Percentiles rank a stretch among this genome's conserved stretches.
Conservation (phyloP, 2,113 vertebrate species). For the Archilochus colubris region DNA sequence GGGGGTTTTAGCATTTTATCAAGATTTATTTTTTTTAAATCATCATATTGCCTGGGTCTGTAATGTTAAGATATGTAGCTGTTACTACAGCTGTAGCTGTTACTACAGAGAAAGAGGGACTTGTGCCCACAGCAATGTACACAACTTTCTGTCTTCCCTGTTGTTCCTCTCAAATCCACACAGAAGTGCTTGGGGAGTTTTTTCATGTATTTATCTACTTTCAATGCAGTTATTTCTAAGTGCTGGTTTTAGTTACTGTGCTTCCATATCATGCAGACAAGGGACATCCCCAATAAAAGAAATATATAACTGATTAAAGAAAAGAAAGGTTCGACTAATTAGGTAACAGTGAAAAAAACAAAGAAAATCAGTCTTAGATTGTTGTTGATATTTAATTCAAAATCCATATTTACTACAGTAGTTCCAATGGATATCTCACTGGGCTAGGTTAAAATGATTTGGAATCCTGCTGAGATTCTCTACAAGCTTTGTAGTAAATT, state of each 20-base stretch:
- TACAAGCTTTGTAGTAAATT: slow-evolving; percentile 45
- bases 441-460: slow-evolving; percentile 65
- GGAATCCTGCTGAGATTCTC: slow-evolving; percentile 50
- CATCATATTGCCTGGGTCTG: not conserved
- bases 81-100: not conserved
- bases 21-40: not conserved
- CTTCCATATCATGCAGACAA: not conserved
- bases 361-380: slow-evolving; percentile 41
- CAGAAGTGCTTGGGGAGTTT: not conserved
- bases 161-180: not conserved
- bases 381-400: slow-evolving; percentile 71
- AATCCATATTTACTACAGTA: slow-evolving; percentile 61
- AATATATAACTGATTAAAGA: slow-evolving; percentile 11
- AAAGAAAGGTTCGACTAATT: slow-evolving; percentile 44
- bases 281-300: not conserved
- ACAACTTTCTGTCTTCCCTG: not conserved
- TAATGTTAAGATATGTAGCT: not conserved
- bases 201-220: not conserved
- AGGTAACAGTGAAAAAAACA: slow-evolving; percentile 34
- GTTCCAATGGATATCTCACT: slow-evolving; percentile 55
- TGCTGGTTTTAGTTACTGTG: not conserved
- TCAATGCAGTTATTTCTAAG: not conserved
- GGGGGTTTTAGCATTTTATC: not conserved
- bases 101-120: not conserved
- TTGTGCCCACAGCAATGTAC: not conserved